Percentiles rank a stretch among this genome's conserved stretches.
Evolutionary conservation across 2,888 invertebrate genomes (phyloP).

Genomic region (Dichetophora obliterata): DNA sequence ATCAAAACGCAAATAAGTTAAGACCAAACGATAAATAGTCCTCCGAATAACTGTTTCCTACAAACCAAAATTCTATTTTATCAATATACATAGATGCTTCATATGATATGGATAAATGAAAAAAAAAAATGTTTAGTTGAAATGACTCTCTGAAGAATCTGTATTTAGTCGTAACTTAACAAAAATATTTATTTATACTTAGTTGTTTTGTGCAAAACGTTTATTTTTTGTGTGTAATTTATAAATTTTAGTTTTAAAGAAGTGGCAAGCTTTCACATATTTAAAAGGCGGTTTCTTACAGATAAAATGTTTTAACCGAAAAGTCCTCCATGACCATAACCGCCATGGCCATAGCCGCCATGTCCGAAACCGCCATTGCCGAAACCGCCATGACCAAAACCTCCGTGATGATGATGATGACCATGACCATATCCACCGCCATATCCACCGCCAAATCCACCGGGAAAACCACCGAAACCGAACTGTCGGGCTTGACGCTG

Average conservation of each 20-base stretch:
- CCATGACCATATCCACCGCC: slow-evolving; percentile 16
- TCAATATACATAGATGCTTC: too few relatives aligned
- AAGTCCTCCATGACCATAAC: slow-evolving; percentile 40
- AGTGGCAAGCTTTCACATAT: not conserved
- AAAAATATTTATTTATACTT: not conserved
- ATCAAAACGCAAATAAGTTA: too few relatives aligned
- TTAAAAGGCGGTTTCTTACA: not conserved
- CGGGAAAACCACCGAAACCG: slow-evolving; percentile 24
- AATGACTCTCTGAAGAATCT: too few relatives aligned
- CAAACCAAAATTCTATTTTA: too few relatives aligned
- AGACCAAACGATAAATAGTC: too few relatives aligned
- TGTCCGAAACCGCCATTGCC: slow-evolving; percentile 17
- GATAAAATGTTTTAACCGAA: slow-evolving; percentile 38
- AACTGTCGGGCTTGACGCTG: slow-evolving; percentile 52
- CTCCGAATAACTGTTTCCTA: too few relatives aligned
- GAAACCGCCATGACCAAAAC: slow-evolving; percentile 34
- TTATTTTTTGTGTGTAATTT: not conserved
- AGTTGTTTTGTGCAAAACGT: not conserved
- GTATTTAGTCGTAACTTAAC: too few relatives aligned
- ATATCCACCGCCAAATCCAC: slow-evolving; percentile 19
- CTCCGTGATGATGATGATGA: too few relatives aligned
- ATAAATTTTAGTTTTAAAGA: not conserved
- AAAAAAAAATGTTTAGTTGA: too few relatives aligned
- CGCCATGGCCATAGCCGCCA: slow-evolving; percentile 38
- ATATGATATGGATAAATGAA: too few relatives aligned